Conservation (phyloP, 2,113 vertebrate species). For the Aix galericulata region DNA sequence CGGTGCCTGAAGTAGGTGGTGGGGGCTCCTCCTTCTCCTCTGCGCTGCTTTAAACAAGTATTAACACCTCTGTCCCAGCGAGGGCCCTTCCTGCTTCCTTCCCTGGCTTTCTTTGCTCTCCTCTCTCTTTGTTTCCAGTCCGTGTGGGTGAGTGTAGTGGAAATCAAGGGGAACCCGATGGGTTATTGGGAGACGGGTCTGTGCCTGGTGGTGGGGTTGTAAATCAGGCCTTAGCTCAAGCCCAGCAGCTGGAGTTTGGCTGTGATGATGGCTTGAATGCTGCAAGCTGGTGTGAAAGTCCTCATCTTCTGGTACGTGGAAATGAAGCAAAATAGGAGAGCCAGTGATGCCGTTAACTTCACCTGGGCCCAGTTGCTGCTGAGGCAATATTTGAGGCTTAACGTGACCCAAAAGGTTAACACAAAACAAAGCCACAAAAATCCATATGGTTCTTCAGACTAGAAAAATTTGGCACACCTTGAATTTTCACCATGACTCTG, state of each 20-base stretch:
- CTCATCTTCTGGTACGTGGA: not conserved
- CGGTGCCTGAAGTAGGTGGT: conserved; percentile 93
- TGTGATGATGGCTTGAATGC: not conserved
- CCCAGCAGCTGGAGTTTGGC: not conserved
- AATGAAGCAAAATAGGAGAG: not conserved
- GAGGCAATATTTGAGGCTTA: not conserved
- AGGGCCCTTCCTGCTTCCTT: not conserved
- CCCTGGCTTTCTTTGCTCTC: not conserved
- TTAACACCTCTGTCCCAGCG: conserved; percentile 9
- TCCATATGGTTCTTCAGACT: not conserved
- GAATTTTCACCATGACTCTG: rapidly evolving
- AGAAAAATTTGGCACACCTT: not conserved
- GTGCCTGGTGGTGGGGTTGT: not conserved
- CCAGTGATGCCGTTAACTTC: not conserved
- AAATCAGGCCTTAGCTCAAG: not conserved
- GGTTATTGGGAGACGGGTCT: not conserved
- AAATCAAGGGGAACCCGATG: rapidly evolving
- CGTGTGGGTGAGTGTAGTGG: not conserved
- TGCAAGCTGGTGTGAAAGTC: not conserved
- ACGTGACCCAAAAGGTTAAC: not conserved
- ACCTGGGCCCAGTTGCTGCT: not conserved
- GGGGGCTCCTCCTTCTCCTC: conserved; percentile 36
- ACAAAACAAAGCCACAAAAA: not conserved
- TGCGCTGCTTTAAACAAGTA: not conserved
- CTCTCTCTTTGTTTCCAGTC: not conserved